These are phyloP conservation scores for Dermochelys coriacea DNA, from an alignment of 2,797 vertebrate species.

Conservation along the genomic window DNA sequence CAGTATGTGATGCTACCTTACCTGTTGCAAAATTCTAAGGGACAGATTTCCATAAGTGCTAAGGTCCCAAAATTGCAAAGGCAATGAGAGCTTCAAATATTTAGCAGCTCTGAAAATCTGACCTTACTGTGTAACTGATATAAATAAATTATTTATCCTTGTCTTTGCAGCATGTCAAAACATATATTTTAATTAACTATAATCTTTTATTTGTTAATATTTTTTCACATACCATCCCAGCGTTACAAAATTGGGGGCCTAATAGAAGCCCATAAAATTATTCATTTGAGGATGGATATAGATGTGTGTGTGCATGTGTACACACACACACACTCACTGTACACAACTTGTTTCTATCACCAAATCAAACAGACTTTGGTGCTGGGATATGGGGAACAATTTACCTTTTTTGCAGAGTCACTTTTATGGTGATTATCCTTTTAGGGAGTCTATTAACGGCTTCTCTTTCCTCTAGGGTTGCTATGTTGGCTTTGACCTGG, in stretches of 20 bases:
- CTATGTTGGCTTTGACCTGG: conserved; percentile 93
- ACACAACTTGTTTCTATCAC: background rate
- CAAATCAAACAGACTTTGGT: background rate
- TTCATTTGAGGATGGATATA: accelerated
- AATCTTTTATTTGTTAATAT: accelerated
- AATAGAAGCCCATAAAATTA: background rate
- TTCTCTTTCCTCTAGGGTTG: conserved; percentile 86
- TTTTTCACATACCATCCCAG: background rate
- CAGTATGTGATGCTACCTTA: background rate
- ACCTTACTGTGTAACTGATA: background rate
- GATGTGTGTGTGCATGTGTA: background rate
- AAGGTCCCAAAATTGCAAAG: background rate
- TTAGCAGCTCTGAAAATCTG: background rate
- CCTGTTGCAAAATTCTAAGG: background rate
- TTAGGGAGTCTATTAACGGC: background rate
- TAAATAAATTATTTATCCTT: background rate
- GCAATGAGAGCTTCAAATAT: background rate
- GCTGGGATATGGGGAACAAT: background rate
- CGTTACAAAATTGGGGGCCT: background rate
- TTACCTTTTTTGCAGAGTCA: background rate
- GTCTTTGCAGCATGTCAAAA: background rate
- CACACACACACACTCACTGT: background rate
- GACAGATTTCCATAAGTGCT: background rate
- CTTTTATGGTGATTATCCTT: background rate
- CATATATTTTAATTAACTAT: background rate